Base-by-base conservation (phyloP, 2,113 vertebrate genomes). In the Cottus gobio region DNA sequence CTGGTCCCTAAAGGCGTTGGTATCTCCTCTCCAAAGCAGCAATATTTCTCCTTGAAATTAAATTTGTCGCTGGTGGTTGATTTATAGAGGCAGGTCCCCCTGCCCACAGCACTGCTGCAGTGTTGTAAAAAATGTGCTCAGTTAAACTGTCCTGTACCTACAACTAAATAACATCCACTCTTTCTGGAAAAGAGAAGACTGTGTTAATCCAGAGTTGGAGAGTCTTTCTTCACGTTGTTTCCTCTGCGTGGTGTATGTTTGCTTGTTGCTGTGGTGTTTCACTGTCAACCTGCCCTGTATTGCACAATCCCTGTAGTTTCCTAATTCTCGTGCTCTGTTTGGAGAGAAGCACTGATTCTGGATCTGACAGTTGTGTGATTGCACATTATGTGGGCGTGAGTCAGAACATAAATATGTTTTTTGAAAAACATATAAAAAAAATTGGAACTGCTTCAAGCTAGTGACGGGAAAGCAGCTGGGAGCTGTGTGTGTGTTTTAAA, bases 31-130 rank as follows among this genome's bases (percentile, higher is more conserved):
- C 44, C 18, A 28, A 16, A 61, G 77, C 77, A 86, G 70, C 85
- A 76, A 87, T 92, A 78, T 75, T 80, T 91, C 80, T 86, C 79
- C 77, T 85, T 76, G 65, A 88, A 91, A 88, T 91, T 71, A 79
- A 86, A 86, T 85, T 85, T 86, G 71, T 84, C 67, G 67, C 80
- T 65, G 70, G 68, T 73, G 79, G 80, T 80, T 91, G 85, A 90
- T 86, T 80, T 82, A 91, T 92, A 6, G 5, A 73, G 74, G 44
- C 58, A 18, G 2, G 5, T 73, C 39, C 50, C 50, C 20, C 52
- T 70, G 68, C 83, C 58, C 80, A 28, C 57, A 71, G 50, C 75
- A 56, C 50, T 22, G 22, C 62, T 64, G 77, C 84, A 79, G 69
- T 34, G 39, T 70, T 76, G 3, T 24, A 81, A 75, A 42, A 73